Evolutionary conservation across 2,888 invertebrate species (phyloP).

Genomic region (Hyalella azteca): DNA sequence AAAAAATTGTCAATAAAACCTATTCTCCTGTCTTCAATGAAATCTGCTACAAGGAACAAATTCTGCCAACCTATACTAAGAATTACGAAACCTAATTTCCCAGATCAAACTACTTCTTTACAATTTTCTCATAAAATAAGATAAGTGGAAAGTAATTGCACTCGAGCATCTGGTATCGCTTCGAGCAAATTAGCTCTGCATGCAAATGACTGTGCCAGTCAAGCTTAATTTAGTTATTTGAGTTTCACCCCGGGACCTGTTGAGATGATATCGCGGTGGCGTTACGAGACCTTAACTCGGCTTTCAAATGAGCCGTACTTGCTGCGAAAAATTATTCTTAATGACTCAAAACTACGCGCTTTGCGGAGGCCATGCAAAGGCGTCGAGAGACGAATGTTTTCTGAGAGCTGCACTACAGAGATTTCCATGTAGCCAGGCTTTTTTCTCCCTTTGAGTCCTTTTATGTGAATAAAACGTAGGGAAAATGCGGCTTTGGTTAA

Average conservation of each 20-base stretch:
- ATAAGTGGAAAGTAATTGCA: no score
- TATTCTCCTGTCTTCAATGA: no score
- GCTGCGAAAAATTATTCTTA: not conserved
- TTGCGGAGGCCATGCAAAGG: not conserved
- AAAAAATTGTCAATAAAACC: no score
- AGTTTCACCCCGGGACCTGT: not conserved
- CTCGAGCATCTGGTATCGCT: not conserved
- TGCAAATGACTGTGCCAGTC: not conserved
- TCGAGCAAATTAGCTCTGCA: not conserved
- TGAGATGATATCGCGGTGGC: conserved; percentile 14
- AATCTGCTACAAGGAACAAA: no score
- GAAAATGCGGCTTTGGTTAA: no score
- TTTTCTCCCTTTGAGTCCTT: no score
- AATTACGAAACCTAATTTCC: no score
- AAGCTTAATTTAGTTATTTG: not conserved
- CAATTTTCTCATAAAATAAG: no score
- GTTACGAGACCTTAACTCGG: conserved; percentile 14
- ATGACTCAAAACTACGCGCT: conserved; percentile 3
- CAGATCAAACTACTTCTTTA: no score
- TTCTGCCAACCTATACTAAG: no score
- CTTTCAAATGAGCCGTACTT: conserved; percentile 20
- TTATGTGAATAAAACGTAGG: no score
- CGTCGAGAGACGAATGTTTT: not conserved
- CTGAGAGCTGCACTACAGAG: not conserved
- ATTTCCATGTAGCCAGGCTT: no score